Percentiles rank a stretch among this genome's conserved stretches.
Evolutionary conservation across 92 coral and sea anemone genomes (phyloP).

Genomic region (Palythoa caribaeorum): DNA sequence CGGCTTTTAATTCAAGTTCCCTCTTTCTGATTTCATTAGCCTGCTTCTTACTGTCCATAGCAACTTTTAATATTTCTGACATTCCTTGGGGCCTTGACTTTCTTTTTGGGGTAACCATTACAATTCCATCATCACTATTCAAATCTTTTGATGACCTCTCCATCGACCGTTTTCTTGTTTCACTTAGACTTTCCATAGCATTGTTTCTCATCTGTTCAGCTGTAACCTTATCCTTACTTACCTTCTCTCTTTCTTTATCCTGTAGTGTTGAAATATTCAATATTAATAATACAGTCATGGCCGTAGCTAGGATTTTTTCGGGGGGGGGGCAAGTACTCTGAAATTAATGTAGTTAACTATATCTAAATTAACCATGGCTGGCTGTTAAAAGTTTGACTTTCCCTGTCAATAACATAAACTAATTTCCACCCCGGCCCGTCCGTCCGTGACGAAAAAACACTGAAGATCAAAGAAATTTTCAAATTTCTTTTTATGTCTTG

Average conservation of each 20-base stretch:
- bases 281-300: background rate
- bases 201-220: constrained; percentile 44
- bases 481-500: constrained; percentile 14
- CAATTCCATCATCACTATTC: constrained; percentile 1
- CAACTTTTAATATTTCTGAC: constrained; percentile 38
- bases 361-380: background rate
- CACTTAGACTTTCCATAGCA: constrained; percentile 53
- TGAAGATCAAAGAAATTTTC: background rate
- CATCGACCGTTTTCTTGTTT: constrained; percentile 25
- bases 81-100: constrained; percentile 31
- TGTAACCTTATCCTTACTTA: constrained; percentile 9
- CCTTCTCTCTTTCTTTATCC: constrained; percentile 25
- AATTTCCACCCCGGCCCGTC: constrained; percentile 2
- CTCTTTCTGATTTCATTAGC: constrained; percentile 46
- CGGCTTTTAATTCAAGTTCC: constrained; percentile 39
- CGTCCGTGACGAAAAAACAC: background rate
- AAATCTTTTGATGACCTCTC: constrained; percentile 24
- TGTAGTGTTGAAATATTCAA: background rate
- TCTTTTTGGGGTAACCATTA: constrained; percentile 10
- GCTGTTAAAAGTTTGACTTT: background rate
- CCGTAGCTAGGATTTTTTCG: too few species aligned
- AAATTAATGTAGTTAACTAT: background rate
- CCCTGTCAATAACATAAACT: background rate
- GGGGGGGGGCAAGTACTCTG: too few species aligned
- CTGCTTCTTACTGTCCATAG: constrained; percentile 47